Evolutionary conservation across 2,113 vertebrate species (phyloP).

Genomic region (Oxyruncus cristatus): DNA sequence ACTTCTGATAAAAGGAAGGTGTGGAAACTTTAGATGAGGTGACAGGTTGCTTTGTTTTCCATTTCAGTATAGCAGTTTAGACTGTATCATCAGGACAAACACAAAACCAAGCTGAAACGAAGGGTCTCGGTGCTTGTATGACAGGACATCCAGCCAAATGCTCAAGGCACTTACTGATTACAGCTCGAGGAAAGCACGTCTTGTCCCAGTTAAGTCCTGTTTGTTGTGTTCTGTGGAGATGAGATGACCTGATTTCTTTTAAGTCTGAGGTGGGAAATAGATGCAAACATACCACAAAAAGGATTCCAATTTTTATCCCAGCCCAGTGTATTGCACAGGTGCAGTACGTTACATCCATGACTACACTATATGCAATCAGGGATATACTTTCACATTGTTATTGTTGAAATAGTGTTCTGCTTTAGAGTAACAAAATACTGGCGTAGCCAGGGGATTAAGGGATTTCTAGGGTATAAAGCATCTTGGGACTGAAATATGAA

Average conservation of each 20-base stretch:
- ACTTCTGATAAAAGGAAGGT: not conserved
- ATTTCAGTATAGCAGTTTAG: not conserved
- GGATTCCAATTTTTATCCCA: not conserved
- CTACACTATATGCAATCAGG: fast-evolving
- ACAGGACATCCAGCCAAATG: not conserved
- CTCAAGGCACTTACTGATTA: not conserved
- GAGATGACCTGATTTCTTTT: not conserved
- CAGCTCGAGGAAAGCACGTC: not conserved
- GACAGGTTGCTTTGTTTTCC: not conserved
- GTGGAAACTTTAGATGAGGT: not conserved
- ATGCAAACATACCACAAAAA: not conserved
- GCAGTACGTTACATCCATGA: not conserved
- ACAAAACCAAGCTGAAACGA: not conserved
- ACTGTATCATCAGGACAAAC: not conserved
- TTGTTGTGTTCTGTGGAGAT: not conserved
- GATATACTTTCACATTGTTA: not conserved
- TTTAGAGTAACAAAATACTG: not conserved
- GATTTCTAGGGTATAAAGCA: not conserved
- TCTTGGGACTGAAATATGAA: not conserved
- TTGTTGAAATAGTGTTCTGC: not conserved
- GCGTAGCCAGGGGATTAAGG: not conserved
- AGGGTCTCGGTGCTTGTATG: not conserved
- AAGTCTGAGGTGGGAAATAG: not conserved
- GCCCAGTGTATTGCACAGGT: fast-evolving
- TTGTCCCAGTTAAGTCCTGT: not conserved